These are phyloP conservation scores for Sapayoa aenigma DNA, from an alignment of 2,113 vertebrate genomes.

Conservation along the genomic window DNA sequence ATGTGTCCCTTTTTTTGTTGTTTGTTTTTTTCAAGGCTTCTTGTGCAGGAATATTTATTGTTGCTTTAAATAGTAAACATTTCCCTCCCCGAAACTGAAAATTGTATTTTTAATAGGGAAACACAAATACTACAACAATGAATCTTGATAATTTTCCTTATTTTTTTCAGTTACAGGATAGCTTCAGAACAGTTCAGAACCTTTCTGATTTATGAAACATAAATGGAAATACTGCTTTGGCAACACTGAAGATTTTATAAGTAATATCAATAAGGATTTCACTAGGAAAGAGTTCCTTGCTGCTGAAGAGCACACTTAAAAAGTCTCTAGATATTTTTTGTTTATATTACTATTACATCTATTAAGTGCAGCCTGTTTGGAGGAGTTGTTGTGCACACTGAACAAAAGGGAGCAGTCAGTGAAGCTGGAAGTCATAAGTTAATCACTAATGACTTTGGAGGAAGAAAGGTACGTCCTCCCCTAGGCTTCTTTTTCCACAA, in stretches of 20 bases:
- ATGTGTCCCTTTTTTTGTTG: background rate
- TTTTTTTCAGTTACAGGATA: background rate
- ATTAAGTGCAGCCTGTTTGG: background rate
- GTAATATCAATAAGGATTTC: background rate
- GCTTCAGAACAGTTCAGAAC: background rate
- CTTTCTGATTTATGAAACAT: background rate
- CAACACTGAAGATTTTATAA: background rate
- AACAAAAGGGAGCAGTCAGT: background rate
- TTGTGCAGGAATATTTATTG: background rate
- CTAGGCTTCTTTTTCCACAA: rapidly evolving
- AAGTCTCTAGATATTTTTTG: background rate
- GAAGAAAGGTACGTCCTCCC: background rate
- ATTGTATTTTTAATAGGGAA: background rate
- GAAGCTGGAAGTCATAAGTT: background rate
- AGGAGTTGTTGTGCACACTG: background rate
- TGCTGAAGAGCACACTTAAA: background rate
- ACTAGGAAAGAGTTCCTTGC: background rate
- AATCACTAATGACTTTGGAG: background rate
- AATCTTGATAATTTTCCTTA: background rate
- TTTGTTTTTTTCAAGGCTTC: background rate
- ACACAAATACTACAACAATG: background rate
- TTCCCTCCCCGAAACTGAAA: background rate
- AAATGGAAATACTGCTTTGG: background rate
- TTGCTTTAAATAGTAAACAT: background rate
- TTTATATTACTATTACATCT: background rate